Evolutionary conservation across 2,797 vertebrate genomes (phyloP).

Genomic region (Manis crassicaudata): DNA sequence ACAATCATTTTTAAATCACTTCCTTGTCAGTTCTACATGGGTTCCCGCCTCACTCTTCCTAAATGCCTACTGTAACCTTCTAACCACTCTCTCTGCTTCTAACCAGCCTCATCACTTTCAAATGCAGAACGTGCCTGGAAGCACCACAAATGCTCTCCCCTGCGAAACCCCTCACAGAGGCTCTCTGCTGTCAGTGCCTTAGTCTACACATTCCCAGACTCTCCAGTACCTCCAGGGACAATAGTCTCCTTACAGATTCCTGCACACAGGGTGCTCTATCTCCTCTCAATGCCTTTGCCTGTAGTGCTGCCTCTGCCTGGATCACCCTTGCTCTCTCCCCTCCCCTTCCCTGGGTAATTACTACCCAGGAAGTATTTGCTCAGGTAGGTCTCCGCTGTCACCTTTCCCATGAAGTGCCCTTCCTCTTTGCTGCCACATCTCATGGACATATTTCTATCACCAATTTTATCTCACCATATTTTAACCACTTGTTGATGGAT

Average conservation of each 20-base stretch:
- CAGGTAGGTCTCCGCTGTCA: neutral
- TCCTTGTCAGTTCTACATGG: neutral
- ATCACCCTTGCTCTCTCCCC: neutral
- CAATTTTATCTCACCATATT: neutral
- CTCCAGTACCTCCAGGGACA: neutral
- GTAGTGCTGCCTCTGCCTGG: neutral
- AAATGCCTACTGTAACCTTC: neutral
- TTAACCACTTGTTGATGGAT: neutral
- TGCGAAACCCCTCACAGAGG: neutral
- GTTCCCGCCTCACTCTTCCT: neutral
- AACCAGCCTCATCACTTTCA: neutral
- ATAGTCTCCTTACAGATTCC: neutral
- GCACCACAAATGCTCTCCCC: neutral
- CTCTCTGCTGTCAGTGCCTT: neutral
- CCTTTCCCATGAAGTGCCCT: neutral
- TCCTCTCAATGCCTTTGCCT: neutral
- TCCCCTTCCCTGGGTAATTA: neutral
- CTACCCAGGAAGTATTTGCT: neutral
- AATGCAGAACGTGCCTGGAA: neutral
- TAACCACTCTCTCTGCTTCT: neutral
- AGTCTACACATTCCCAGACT: neutral
- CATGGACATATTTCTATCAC: neutral
- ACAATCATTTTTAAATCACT: neutral
- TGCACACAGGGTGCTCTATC: neutral
- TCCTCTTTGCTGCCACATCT: neutral